A percentile compares a stretch with the other conserved stretches of the same genome.
Conservation (phyloP, 2,113 vertebrate species). For the Hyaena hyaena region DNA sequence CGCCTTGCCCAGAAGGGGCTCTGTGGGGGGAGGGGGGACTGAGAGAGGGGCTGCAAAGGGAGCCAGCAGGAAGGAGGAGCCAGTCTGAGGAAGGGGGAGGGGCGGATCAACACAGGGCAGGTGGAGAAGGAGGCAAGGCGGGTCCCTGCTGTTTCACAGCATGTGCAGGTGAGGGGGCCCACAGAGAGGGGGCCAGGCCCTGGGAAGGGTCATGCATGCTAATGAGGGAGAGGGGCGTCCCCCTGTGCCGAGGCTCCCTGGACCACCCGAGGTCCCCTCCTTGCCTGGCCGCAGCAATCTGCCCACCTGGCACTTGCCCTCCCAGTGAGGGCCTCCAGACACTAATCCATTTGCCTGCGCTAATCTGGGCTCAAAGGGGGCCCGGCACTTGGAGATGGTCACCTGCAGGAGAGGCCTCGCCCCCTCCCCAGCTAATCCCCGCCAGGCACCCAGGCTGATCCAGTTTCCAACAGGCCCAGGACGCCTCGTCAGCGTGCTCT, state of each 20-base stretch:
- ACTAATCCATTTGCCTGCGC: slow-evolving; percentile 78
- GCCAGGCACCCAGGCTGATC: slow-evolving; percentile 82
- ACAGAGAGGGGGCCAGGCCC: not conserved
- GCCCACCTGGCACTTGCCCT: not conserved
- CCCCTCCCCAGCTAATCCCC: slow-evolving; percentile 77
- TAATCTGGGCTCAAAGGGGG: slow-evolving; percentile 85
- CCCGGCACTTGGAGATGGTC: slow-evolving; percentile 80
- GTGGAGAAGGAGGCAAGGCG: accelerated
- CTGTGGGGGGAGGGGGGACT: not conserved
- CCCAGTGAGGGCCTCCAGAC: slow-evolving; percentile 75
- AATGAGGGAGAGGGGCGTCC: accelerated
- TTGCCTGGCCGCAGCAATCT: not conserved
- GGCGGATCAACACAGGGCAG: not conserved
- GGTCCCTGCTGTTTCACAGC: no score
- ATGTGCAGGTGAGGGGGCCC: accelerated
- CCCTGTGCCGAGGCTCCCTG: accelerated
- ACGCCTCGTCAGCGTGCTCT: slow-evolving; percentile 77
- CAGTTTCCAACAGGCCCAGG: slow-evolving; percentile 83
- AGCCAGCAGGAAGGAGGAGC: accelerated
- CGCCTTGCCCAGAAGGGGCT: not conserved
- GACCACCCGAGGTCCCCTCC: not conserved
- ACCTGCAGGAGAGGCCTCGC: slow-evolving; percentile 82
- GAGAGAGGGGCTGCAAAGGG: not conserved
- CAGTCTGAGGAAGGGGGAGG: not conserved
- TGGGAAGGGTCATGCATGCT: accelerated